These are phyloP conservation scores for Prorops nasuta DNA, from an alignment of 1,140 invertebrate species.

Conservation along the genomic window DNA sequence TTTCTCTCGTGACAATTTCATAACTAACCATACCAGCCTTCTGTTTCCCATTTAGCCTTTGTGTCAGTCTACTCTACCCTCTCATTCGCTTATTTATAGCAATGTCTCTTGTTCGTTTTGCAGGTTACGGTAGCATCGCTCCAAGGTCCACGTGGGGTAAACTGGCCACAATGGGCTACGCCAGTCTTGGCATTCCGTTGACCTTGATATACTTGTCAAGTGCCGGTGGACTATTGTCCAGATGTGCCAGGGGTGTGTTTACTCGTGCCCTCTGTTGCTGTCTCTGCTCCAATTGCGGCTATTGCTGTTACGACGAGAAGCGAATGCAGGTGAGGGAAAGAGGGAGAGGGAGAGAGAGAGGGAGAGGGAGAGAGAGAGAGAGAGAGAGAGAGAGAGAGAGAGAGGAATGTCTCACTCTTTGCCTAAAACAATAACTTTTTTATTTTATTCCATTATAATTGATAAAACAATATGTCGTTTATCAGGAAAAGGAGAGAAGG, in stretches of 20 bases:
- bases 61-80: too few species aligned
- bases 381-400: too few species aligned
- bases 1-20: too few species aligned
- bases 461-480: conserved; percentile 10
- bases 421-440: background rate
- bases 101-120: conserved; percentile 39
- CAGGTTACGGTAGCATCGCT: conserved; percentile 87
- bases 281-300: conserved; percentile 79
- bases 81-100: too few species aligned
- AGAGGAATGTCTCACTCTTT: background rate
- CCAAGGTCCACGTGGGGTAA: conserved; percentile 79
- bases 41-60: too few species aligned
- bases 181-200: conserved; percentile 85
- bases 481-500: conserved; percentile 68
- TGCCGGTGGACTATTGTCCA: conserved; percentile 78
- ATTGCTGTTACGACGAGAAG: conserved; percentile 81
- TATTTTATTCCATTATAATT: conserved; percentile 5
- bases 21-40: too few species aligned
- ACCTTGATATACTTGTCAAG: conserved; percentile 86
- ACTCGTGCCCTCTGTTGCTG: conserved; percentile 79
- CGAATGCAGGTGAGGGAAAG: conserved; percentile 62
- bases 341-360: conserved; percentile 32
- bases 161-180: conserved; percentile 85
- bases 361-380: conserved; percentile 2
- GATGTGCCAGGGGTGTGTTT: conserved; percentile 84